These are phyloP conservation scores for Tragelaphus imberbis DNA, from an alignment of 2,113 vertebrate genomes.

Conservation along the genomic window DNA sequence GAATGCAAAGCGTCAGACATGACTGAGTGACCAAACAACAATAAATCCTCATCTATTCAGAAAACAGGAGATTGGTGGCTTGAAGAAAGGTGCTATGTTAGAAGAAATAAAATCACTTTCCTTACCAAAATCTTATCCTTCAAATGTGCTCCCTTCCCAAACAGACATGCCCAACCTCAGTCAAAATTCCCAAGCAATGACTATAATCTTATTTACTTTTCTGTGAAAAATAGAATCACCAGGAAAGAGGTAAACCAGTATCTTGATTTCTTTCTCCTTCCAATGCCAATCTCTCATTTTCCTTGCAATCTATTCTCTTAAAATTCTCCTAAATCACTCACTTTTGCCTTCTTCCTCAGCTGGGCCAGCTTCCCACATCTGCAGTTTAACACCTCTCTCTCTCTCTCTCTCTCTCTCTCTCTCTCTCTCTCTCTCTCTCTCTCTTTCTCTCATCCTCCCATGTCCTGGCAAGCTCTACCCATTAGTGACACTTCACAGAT, in stretches of 20 bases:
- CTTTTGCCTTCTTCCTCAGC: not conserved
- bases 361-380: not conserved
- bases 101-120: not conserved
- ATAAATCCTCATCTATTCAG: not conserved
- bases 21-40: not conserved
- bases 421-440: accelerated
- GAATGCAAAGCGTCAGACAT: not conserved
- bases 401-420: not conserved
- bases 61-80: not conserved
- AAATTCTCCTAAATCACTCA: not conserved
- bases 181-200: no score
- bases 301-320: not conserved
- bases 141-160: not conserved
- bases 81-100: not conserved
- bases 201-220: not conserved
- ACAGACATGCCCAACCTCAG: not conserved
- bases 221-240: not conserved
- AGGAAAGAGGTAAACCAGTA: not conserved
- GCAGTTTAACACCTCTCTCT: not conserved
- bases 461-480: not conserved
- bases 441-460: accelerated
- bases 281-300: not conserved
- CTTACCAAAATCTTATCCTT: not conserved
- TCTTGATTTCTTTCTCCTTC: not conserved
- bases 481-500: not conserved